Conservation (phyloP, 2,113 vertebrate species). For the Bubalus kerabau region DNA sequence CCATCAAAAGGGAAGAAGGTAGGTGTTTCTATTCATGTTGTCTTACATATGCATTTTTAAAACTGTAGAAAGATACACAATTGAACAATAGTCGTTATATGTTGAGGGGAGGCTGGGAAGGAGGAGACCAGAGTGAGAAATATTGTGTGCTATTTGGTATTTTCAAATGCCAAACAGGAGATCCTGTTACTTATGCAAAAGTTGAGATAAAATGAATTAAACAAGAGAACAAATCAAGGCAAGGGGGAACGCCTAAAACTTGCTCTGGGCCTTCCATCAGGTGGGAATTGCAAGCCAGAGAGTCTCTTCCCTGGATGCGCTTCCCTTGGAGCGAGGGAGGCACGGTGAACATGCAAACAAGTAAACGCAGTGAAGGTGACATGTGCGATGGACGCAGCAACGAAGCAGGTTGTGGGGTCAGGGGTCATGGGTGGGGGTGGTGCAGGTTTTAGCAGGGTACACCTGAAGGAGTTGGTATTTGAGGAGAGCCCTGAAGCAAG, state of each 20-base stretch:
- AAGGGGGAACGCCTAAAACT: fast-evolving
- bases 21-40: neutral
- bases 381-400: fast-evolving
- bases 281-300: neutral
- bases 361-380: fast-evolving
- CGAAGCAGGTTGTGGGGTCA: fast-evolving
- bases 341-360: too few species aligned
- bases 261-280: neutral
- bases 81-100: neutral
- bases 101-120: neutral
- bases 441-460: neutral
- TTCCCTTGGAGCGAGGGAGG: neutral
- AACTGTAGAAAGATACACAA: neutral
- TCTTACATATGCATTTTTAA: neutral
- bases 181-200: neutral
- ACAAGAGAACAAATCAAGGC: neutral
- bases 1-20: neutral
- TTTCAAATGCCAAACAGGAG: neutral
- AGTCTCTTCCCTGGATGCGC: neutral
- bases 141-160: neutral
- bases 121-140: neutral
- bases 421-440: too few species aligned
- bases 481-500: neutral
- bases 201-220: neutral
- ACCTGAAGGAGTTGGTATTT: too few species aligned